Percentiles rank a stretch among this genome's conserved stretches.
Conservation (phyloP, 2,797 vertebrate species). For the Acrossocheilus wenchowensis region DNA sequence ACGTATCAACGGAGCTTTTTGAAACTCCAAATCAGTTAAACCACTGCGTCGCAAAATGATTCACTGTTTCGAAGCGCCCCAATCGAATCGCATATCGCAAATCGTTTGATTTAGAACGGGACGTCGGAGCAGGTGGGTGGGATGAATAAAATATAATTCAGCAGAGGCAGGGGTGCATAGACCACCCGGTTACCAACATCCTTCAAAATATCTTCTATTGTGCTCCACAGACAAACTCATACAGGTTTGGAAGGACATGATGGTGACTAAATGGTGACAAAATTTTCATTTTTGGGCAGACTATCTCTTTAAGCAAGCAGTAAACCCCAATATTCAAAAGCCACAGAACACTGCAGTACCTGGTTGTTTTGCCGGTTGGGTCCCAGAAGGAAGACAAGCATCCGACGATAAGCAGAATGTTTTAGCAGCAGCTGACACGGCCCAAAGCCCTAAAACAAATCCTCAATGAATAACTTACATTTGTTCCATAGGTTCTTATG, state of each 20-base stretch:
- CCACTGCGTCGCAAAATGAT: too few species aligned
- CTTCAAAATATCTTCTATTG: neutral
- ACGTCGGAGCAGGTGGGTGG: too few species aligned
- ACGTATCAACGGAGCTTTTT: too few species aligned
- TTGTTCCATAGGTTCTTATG: neutral
- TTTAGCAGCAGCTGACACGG: constrained; percentile 91
- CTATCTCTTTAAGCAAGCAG: neutral
- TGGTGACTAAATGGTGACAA: neutral
- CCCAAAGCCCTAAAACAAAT: constrained; percentile 82
- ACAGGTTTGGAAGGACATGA: neutral
- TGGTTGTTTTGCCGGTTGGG: constrained; percentile 91
- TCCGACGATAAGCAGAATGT: constrained; percentile 90
- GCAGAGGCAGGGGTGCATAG: too few species aligned
- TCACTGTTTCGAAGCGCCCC: too few species aligned
- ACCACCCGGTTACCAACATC: neutral
- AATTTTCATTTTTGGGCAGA: neutral
- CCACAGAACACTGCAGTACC: constrained; percentile 72
- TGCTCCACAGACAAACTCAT: neutral
- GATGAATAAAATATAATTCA: too few species aligned
- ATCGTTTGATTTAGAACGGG: too few species aligned
- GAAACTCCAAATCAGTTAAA: too few species aligned
- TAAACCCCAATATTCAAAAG: neutral
- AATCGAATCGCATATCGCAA: too few species aligned
- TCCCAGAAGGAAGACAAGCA: constrained; percentile 94
- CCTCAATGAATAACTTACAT: neutral